Base-by-base conservation (phyloP, 2,888 invertebrate species). In the Tetranychus piercei region DNA sequence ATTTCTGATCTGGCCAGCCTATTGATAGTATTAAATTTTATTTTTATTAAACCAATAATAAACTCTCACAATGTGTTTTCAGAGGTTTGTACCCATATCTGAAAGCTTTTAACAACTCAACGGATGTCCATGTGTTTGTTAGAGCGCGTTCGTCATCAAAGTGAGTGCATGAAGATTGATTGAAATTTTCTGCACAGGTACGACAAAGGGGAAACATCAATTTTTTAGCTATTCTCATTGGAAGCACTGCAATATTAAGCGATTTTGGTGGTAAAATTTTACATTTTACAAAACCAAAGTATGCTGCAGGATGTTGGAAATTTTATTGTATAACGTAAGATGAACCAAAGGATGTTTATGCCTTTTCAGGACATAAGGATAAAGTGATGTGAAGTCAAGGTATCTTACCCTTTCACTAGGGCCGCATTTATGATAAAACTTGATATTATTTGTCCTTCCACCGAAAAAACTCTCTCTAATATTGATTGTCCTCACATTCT, bases 171-270 rank as follows among this genome's bases (percentile, higher is more conserved):
- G 72, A 55, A 15, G 72, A 44, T 76, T 78, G 76, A 23, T 44
- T 73, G 1, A 8, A 3, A 18, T 2, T 75, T 44, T 80, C 78
- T 72, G 76, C 76, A 75, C 79, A 79, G 15, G 75, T 76, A 15
- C 66, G 71, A 77, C 80, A 80, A 20, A 81, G 74, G 1, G 80
- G 76, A 74, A 80, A 80, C 34, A 77, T 76, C 1, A 79, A 75
- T 76, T 80, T 80, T 1, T 76, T 76, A 71, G 76, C 75, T 2
- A 75, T 76, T 73, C 77, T 71, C 11, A 76, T 77, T 5, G 80
- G 80, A 3, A 81, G 74, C 1, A 80, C 80, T 15, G 80, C 80
- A 70, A 79, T 79, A 72, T 79, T 78, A 11, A 80, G 75, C 20
- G 76, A 66, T 67, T 76, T 71, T 1, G 79, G 80, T 9, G 80